These are phyloP conservation scores for Dichetophora obliterata DNA, from an alignment of 2,888 invertebrate genomes.

Conservation along the genomic window DNA sequence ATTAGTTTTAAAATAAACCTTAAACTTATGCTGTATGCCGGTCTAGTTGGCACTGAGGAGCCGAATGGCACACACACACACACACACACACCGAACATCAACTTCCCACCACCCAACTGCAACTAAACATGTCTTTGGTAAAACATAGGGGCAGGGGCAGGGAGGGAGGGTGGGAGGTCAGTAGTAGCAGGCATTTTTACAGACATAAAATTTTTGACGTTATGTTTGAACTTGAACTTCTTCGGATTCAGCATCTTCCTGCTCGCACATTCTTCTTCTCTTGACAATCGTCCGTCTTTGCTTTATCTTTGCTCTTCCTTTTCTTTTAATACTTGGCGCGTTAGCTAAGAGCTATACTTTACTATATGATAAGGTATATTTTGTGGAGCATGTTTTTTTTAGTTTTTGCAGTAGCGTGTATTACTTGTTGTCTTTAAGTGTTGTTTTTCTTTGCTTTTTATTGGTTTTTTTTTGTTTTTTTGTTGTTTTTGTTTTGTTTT, in stretches of 20 bases:
- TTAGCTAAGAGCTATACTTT: constrained; percentile 8
- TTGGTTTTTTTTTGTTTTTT: constrained; percentile 24
- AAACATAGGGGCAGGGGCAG: too few relatives aligned
- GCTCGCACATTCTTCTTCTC: not conserved
- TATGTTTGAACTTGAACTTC: constrained; percentile 55
- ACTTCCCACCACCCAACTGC: not conserved
- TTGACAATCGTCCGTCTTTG: not conserved
- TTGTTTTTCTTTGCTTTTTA: constrained; percentile 21
- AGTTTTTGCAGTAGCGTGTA: constrained; percentile 1
- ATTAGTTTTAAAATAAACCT: constrained; percentile 9
- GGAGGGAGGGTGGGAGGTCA: too few relatives aligned
- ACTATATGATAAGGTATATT: not conserved
- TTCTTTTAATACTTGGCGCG: not conserved
- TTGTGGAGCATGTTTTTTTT: constrained; percentile 48
- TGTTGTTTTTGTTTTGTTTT: constrained; percentile 10
- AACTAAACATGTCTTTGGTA: too few relatives aligned
- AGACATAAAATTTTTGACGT: constrained; percentile 20
- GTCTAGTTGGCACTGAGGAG: too few relatives aligned
- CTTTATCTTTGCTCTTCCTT: not conserved
- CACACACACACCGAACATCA: not conserved
- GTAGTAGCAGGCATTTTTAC: constrained; percentile 9
- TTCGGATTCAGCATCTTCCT: constrained; percentile 34
- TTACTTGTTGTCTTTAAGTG: constrained; percentile 23
- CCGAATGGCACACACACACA: not conserved
- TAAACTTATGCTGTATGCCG: constrained; percentile 13